Conservation (phyloP, 2,797 vertebrate genomes). For the Pipistrellus pipistrellus region DNA sequence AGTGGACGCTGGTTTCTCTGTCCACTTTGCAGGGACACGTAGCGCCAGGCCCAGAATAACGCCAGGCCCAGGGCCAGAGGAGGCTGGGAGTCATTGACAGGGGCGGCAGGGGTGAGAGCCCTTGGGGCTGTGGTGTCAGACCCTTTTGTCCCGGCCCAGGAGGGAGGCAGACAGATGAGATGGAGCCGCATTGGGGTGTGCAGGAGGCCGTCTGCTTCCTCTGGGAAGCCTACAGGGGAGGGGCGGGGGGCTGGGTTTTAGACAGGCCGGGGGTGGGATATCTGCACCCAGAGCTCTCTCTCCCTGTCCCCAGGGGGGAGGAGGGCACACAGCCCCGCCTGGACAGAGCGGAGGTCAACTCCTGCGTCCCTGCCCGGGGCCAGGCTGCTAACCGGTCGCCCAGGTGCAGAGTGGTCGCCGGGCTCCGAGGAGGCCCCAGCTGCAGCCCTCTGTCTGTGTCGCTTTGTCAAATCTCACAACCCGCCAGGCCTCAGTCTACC, state of each 20-base stretch:
- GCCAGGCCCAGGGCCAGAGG: accelerated
- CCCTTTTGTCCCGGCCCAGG: neutral
- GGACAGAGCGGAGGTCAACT: neutral
- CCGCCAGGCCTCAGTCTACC: neutral
- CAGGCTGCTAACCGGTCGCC: neutral
- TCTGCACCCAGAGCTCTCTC: constrained; percentile 10
- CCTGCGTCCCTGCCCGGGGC: accelerated
- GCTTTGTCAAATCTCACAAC: neutral
- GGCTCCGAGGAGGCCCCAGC: neutral
- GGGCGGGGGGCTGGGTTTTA: accelerated
- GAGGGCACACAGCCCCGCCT: neutral
- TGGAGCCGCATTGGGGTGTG: neutral
- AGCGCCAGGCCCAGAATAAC: neutral
- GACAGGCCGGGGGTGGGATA: neutral
- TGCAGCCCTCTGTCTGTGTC: neutral
- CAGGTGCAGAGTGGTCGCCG: accelerated
- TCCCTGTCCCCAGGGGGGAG: neutral
- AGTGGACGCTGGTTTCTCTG: neutral
- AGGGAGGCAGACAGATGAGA: constrained; percentile 51
- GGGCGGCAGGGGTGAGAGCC: neutral
- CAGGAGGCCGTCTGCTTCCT: neutral
- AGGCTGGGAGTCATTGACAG: neutral
- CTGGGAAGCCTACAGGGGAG: neutral
- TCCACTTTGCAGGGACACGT: neutral
- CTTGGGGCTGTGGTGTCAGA: neutral